Evolutionary conservation across 2,888 invertebrate species (phyloP), one percentile per base, ranked within the genome.

Genomic region (Eupithecia abbreviata): DNA sequence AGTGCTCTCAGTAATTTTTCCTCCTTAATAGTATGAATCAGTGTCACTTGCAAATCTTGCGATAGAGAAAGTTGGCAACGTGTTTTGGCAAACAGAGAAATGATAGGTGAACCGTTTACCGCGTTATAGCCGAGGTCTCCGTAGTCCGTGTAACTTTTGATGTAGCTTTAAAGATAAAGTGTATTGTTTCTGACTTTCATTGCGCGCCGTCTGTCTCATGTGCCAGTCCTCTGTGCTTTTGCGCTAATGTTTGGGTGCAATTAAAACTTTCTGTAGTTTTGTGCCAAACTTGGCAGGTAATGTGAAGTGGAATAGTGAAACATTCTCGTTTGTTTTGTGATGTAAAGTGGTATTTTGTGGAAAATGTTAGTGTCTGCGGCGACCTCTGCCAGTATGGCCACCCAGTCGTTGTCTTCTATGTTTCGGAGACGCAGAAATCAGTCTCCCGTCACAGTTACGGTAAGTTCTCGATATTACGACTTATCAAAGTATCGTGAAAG

Each of bases 331-430:
- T 51, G 72, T 79, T 80, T 74, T 74, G 80, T 81, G 80, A 83
- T 78, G 79, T 82, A 83, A 78, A 83, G 85, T 85, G 85, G 81
- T 76, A 67, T 75, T 76, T 77, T 71, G 78, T 79, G 74, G 13
- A 89, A 85, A 81, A 94, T 94, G 94, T 86, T 93, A 82, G 89
- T 91, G 83, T 91, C 93, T 18, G 83, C 89, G 47, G 83, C 88
- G 42, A 85, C 88, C 18, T 86, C 90, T 67, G 86, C 89, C 58
- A 91, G 88, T 80, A 82, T 92, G 79, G 88, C 88, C 68, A 88
- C 89, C 66, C 89, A 91, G 78, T 88, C 94, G 15, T 79, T 93
- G 83, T 90, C 93, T 5, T 89, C 90, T 51, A 91, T 93, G 86
- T 92, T 93, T 83, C 89, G 92, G 83, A 91, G 90, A 81, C 87